phyloP scores from a whole-genome alignment of 2,797 vertebrate species.

The Syngnathus acus region DNA sequence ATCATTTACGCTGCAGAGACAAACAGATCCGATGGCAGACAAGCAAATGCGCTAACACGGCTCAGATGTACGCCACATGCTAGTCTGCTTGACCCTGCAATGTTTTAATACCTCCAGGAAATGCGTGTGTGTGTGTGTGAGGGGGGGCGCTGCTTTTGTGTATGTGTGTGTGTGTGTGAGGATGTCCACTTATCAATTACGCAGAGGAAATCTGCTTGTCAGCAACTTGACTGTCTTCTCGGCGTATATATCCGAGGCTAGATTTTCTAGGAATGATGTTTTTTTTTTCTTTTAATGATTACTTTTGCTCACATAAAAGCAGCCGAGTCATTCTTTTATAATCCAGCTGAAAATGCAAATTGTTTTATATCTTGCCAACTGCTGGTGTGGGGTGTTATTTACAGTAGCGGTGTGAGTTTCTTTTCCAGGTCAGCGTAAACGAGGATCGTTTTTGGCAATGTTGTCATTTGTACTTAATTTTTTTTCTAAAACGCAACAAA shows the following conservation, averaged over 20 bases:
- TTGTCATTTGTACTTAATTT: background rate
- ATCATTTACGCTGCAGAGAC: conserved; percentile 19
- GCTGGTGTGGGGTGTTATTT: background rate
- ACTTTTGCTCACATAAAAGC: background rate
- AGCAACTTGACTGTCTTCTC: background rate
- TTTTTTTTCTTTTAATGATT: background rate
- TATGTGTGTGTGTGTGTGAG: background rate
- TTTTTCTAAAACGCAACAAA: background rate
- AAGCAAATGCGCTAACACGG: conserved; percentile 13
- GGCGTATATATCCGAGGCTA: background rate
- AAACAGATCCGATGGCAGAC: conserved; percentile 7
- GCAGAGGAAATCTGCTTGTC: background rate
- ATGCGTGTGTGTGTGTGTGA: background rate
- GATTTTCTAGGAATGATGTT: background rate
- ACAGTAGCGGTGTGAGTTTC: background rate
- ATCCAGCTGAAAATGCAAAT: background rate
- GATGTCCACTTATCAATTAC: background rate
- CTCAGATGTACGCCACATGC: conserved; percentile 8
- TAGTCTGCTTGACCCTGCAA: background rate
- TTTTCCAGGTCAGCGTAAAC: background rate
- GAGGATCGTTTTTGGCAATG: background rate
- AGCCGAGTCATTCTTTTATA: background rate
- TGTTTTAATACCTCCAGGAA: background rate
- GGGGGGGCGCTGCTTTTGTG: no score
- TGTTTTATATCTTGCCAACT: background rate